A percentile compares a stretch with the other conserved stretches of the same genome.
phyloP scores from a whole-genome alignment of 1,140 invertebrate species.

The Hestina assimilis region DNA sequence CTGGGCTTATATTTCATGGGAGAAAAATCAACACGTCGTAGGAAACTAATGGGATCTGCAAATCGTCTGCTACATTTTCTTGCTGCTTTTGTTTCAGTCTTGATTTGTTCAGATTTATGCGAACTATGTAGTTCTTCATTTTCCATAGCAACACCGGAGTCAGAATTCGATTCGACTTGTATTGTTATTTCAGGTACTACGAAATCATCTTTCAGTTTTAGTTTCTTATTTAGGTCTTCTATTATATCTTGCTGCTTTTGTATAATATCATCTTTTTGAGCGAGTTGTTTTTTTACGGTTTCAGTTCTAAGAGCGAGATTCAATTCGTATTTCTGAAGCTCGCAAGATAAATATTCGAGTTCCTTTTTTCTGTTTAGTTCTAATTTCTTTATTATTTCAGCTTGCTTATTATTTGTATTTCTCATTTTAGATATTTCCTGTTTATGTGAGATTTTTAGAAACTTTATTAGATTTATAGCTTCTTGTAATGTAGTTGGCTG shows the following conservation, averaged over 20 bases:
- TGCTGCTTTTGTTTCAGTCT: constrained; percentile 52
- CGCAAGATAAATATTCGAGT: constrained; percentile 62
- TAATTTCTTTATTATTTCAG: constrained; percentile 59
- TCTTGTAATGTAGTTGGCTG: constrained; percentile 65
- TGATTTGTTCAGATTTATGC: constrained; percentile 44
- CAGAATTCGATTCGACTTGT: constrained; percentile 64
- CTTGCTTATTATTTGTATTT: constrained; percentile 54
- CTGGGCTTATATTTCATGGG: constrained; percentile 71
- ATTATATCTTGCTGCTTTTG: constrained; percentile 56
- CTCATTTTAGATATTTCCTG: constrained; percentile 61
- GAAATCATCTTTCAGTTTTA: constrained; percentile 42
- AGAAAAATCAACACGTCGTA: constrained; percentile 70
- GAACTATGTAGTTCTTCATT: constrained; percentile 48
- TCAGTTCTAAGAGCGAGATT: constrained; percentile 62
- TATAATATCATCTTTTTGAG: constrained; percentile 64
- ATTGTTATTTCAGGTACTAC: constrained; percentile 56
- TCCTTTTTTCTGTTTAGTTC: constrained; percentile 67
- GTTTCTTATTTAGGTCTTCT: constrained; percentile 56
- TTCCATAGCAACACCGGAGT: constrained; percentile 66
- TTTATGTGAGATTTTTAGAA: constrained; percentile 64
- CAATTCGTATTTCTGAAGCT: constrained; percentile 68
- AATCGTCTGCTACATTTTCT: constrained; percentile 65
- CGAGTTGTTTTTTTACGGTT: constrained; percentile 55
- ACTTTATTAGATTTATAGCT: constrained; percentile 67
- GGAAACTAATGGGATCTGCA: constrained; percentile 64